These are phyloP conservation scores for Lasioglossum pauxillum DNA, from an alignment of 2,888 invertebrate genomes.

Conservation along the genomic window DNA sequence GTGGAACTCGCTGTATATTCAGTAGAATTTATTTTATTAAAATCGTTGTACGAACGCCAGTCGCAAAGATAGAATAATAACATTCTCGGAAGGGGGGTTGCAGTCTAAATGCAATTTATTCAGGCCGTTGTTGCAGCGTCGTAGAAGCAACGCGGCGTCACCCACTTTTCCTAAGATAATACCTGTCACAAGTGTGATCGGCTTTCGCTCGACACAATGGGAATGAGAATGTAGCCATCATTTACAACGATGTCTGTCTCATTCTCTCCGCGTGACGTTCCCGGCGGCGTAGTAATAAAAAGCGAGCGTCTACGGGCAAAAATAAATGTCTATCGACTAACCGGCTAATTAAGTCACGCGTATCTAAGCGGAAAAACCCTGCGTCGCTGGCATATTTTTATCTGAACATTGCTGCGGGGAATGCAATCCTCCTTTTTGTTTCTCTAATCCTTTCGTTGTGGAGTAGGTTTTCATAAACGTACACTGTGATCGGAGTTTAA, in stretches of 20 bases:
- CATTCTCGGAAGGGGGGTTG: neutral
- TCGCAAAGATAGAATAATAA: neutral
- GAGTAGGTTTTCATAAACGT: neutral
- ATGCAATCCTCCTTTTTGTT: neutral
- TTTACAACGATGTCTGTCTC: conserved; percentile 29
- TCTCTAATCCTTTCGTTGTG: conserved; percentile 15
- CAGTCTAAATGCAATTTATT: conserved; percentile 50
- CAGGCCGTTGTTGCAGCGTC: conserved; percentile 48
- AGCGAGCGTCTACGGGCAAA: conserved; percentile 20
- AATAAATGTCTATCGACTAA: conserved; percentile 49
- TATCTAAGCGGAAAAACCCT: neutral
- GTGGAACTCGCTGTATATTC: neutral
- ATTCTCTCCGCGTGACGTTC: neutral
- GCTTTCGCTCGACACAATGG: conserved; percentile 49
- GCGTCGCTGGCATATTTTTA: conserved; percentile 26
- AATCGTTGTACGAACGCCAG: neutral
- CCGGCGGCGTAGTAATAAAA: conserved; percentile 45
- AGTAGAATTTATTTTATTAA: conserved; percentile 10
- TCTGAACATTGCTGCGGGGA: conserved; percentile 10
- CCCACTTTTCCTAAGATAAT: conserved; percentile 73
- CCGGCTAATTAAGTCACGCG: conserved; percentile 48
- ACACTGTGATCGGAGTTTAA: neutral
- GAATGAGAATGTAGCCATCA: conserved; percentile 40
- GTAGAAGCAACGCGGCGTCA: conserved; percentile 51
- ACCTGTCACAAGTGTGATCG: conserved; percentile 71